These are phyloP conservation scores for Sarotherodon lohbergeri DNA, from an alignment of 2,113 vertebrate genomes.

Conservation along the genomic window DNA sequence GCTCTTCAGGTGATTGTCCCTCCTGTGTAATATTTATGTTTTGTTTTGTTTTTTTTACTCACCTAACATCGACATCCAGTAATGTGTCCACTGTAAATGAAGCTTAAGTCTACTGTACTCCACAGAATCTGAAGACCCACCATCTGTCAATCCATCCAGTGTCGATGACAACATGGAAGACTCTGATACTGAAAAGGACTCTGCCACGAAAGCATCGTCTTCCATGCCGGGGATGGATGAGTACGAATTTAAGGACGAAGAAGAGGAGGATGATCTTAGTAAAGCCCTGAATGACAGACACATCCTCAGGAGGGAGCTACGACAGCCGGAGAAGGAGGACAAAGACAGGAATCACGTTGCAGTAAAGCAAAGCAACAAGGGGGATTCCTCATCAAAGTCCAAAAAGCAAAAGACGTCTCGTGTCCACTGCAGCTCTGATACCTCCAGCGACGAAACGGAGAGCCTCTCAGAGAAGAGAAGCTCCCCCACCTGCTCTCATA, in stretches of 20 bases:
- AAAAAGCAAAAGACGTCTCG: slow-evolving; percentile 87
- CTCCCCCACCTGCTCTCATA: slow-evolving; percentile 77
- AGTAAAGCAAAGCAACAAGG: slow-evolving; percentile 83
- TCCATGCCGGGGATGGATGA: slow-evolving; percentile 86
- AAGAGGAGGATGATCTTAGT: slow-evolving; percentile 82
- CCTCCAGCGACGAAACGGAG: slow-evolving; percentile 84
- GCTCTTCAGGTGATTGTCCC: slow-evolving; percentile 81
- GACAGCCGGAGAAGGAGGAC: slow-evolving; percentile 84
- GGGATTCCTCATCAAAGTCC: slow-evolving; percentile 77
- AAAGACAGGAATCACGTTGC: slow-evolving; percentile 80
- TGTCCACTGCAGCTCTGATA: slow-evolving; percentile 88
- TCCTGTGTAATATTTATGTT: not conserved
- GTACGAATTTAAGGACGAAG: slow-evolving; percentile 96
- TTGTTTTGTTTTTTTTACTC: not conserved
- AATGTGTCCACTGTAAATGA: not conserved
- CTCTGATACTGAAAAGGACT: slow-evolving; percentile 92
- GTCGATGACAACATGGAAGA: slow-evolving; percentile 89
- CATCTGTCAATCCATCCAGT: slow-evolving; percentile 92
- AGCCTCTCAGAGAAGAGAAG: slow-evolving; percentile 80
- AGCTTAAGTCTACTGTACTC: not conserved
- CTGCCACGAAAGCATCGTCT: slow-evolving; percentile 76
- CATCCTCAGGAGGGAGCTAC: slow-evolving; percentile 84
- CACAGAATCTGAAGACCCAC: slow-evolving; percentile 91
- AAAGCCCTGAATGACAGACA: slow-evolving; percentile 88
- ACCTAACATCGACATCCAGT: not conserved